phyloP scores from a whole-genome alignment of 2,797 vertebrate species.

The Distichodus sexfasciatus region DNA sequence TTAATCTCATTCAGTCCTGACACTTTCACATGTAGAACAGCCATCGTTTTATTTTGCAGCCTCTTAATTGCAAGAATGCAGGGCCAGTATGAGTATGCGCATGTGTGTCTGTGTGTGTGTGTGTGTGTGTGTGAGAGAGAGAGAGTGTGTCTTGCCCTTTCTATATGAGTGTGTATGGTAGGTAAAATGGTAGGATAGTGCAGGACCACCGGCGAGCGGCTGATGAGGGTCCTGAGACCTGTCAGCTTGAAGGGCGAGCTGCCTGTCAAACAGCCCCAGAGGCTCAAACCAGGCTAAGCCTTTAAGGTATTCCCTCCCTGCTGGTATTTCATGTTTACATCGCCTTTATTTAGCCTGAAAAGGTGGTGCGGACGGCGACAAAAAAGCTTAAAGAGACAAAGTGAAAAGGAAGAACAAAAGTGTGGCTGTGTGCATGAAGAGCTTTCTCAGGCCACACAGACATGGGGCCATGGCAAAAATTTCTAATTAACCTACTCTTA shows the following conservation, averaged over 20 bases:
- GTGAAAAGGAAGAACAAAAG: not conserved
- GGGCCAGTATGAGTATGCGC: conserved; percentile 28
- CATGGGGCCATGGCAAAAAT: conserved; percentile 62
- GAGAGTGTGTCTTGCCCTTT: conserved; percentile 18
- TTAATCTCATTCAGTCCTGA: not conserved
- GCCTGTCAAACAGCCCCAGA: conserved; percentile 60
- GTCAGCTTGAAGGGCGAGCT: conserved; percentile 70
- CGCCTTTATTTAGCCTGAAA: conserved; percentile 74
- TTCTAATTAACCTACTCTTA: conserved; percentile 62
- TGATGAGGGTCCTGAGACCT: conserved; percentile 62
- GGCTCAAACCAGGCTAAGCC: conserved; percentile 65
- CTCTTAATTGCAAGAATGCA: not conserved
- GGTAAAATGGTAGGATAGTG: conserved; percentile 30
- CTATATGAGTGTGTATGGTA: conserved; percentile 1
- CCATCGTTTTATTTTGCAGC: not conserved
- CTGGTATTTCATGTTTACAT: conserved; percentile 74
- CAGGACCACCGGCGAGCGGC: conserved; percentile 67
- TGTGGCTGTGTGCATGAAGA: conserved; percentile 38
- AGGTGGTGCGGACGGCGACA: conserved; percentile 57
- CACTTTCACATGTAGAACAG: conserved; percentile 1
- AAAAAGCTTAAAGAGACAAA: conserved; percentile 9
- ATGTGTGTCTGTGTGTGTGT: conserved; percentile 42
- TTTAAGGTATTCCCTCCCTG: conserved; percentile 70
- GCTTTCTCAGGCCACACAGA: conserved; percentile 58
- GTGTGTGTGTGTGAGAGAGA: conserved; percentile 35